phyloP scores from a whole-genome alignment of 2,113 vertebrate genomes.

The Motacilla alba region DNA sequence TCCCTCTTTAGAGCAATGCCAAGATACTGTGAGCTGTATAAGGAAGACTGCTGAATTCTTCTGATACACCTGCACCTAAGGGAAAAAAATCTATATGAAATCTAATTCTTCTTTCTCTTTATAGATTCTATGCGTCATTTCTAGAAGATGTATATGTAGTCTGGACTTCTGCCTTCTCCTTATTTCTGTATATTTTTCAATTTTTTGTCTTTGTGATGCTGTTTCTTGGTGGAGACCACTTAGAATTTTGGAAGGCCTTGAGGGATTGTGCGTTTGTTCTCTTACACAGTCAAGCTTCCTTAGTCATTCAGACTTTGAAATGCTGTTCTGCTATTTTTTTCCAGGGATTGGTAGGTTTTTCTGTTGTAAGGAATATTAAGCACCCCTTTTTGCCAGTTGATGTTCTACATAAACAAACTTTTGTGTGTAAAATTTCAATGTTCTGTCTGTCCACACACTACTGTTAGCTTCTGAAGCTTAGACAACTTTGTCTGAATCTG shows the following conservation, averaged over 20 bases:
- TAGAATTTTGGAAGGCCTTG: neutral
- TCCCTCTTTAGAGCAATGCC: neutral
- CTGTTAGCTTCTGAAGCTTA: neutral
- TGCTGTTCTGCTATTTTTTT: neutral
- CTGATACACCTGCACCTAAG: neutral
- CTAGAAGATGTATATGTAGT: neutral
- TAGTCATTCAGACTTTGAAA: neutral
- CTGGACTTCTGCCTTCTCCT: neutral
- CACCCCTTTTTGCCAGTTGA: neutral
- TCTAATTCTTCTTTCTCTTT: neutral
- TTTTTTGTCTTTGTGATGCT: neutral
- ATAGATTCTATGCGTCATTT: neutral
- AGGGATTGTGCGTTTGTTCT: neutral
- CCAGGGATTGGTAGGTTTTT: neutral
- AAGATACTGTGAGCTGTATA: neutral
- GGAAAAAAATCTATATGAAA: neutral
- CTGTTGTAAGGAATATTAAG: neutral
- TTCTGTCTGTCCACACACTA: neutral
- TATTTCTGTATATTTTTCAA: neutral
- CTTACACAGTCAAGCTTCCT: neutral
- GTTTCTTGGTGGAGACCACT: neutral
- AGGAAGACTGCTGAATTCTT: neutral
- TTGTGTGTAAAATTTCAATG: neutral
- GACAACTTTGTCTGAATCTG: neutral
- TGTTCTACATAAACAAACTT: neutral